Evolutionary conservation across 2,113 vertebrate species (phyloP), one percentile per base, ranked within the genome.

Genomic region (Phaethornis superciliosus): DNA sequence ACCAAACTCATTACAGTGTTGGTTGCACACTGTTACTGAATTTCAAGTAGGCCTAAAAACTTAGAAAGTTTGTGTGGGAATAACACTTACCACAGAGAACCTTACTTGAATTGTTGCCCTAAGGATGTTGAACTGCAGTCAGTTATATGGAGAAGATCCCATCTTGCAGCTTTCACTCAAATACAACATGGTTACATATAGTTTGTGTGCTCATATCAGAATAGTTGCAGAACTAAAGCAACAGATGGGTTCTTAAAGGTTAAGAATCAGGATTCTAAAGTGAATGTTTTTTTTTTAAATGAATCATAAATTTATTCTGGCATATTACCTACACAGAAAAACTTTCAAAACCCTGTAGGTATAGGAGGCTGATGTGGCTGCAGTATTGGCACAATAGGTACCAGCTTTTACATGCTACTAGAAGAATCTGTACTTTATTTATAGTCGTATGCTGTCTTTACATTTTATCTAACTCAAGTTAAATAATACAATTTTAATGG

Each of bases 401-500:
- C 30, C 70, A 75, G 79, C 81, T 82, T 89, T 92, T 54, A 33
- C 28, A 33, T 22, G 22, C 89, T 75, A n/a, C 16, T 51, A 40
- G 86, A 82, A 95, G 72, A 81, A 82, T 64, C 42, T 68, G 37
- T 82, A 33, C 55, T 64, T 93, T 81, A 79, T 65, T 75, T 78
- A 62, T 0, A 89, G 75, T 68, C 20, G 20, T 75, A 77, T 28
- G 62, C 52, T 88, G 37, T 59, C 28, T 74, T 86, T 37, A 52
- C 12, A 5, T 85, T 69, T 82, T 91, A 32, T 56, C 2, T 81
- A 83, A 88, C 22, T 68, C 21, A 33, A 71, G 7, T 68, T 81
- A 70, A 35, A 46, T 24, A 85, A 44, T 32, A 59, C 4, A 19
- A 42, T 81, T 81, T 59, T 72, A 90, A 65, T 81, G 37, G 37